Evolutionary conservation across 2,888 invertebrate genomes (phyloP).

Genomic region (Schizotus pectinicornis): DNA sequence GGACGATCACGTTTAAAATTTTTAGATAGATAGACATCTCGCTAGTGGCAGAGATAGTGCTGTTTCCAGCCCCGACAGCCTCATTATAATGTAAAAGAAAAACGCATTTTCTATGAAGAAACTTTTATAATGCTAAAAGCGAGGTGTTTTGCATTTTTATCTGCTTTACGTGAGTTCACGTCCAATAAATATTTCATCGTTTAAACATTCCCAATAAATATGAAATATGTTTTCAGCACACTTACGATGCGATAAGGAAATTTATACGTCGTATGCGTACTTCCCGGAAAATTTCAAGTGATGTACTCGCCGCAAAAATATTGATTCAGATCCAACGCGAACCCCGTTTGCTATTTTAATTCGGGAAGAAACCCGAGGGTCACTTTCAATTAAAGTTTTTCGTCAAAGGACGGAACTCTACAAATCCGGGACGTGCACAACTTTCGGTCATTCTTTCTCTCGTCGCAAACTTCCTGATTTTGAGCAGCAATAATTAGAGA

Average conservation of each 20-base stretch:
- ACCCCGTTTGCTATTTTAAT: constrained; percentile 15
- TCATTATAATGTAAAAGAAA: constrained; percentile 31
- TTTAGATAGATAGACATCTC: constrained; percentile 21
- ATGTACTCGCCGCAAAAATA: neutral
- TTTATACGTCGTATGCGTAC: constrained; percentile 18
- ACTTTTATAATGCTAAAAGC: constrained; percentile 29
- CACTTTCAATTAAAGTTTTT: constrained; percentile 30
- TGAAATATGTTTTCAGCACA: constrained; percentile 28
- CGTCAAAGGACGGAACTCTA: constrained; percentile 22
- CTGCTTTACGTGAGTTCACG: constrained; percentile 31
- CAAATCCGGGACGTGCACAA: constrained; percentile 24
- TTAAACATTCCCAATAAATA: constrained; percentile 24
- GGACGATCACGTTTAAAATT: constrained; percentile 6
- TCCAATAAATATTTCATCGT: constrained; percentile 28
- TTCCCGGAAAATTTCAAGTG: constrained; percentile 1
- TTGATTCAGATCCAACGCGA: neutral
- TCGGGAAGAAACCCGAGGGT: constrained; percentile 19
- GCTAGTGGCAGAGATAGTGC: constrained; percentile 20
- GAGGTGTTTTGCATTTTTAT: constrained; percentile 29
- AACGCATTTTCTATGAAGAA: constrained; percentile 31
- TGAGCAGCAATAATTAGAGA: constrained; percentile 28
- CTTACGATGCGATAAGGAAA: constrained; percentile 26
- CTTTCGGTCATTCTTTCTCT: constrained; percentile 21
- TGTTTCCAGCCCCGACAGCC: constrained; percentile 22
- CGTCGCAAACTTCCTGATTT: constrained; percentile 20